A percentile compares a stretch with the other conserved stretches of the same genome.
Conservation (phyloP, 2,113 vertebrate genomes). For the Melanostigma gelatinosum region DNA sequence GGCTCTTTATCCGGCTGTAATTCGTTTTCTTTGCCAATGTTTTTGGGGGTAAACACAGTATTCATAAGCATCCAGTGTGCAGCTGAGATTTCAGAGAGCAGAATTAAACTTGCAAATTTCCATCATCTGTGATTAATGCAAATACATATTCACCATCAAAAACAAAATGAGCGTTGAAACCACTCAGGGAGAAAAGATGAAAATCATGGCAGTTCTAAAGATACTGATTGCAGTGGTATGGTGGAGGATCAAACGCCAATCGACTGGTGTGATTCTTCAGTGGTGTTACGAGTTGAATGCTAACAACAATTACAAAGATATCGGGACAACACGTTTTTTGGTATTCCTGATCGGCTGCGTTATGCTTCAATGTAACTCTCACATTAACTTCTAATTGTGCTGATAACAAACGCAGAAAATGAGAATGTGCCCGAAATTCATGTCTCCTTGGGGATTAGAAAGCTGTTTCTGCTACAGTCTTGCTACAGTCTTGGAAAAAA, state of each 20-base stretch:
- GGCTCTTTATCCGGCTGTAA: slow-evolving; percentile 53
- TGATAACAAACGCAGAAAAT: slow-evolving; percentile 59
- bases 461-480: slow-evolving; percentile 44
- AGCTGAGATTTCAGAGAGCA: slow-evolving; percentile 61
- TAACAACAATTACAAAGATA: slow-evolving; percentile 52
- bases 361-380: slow-evolving; percentile 58
- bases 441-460: slow-evolving; percentile 59
- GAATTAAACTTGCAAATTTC: slow-evolving; percentile 74
- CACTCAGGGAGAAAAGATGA: slow-evolving; percentile 58
- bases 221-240: slow-evolving; percentile 55
- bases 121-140: slow-evolving; percentile 70
- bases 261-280: slow-evolving; percentile 30
- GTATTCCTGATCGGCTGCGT: slow-evolving; percentile 46
- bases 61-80: slow-evolving; percentile 50
- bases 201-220: slow-evolving; percentile 63
- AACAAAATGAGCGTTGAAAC: slow-evolving; percentile 57
- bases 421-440: slow-evolving; percentile 68
- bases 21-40: slow-evolving; percentile 65
- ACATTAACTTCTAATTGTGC: slow-evolving; percentile 49
- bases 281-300: slow-evolving; percentile 36
- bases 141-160: slow-evolving; percentile 62
- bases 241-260: not conserved
- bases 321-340: slow-evolving; percentile 34
- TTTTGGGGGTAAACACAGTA: slow-evolving; percentile 16
- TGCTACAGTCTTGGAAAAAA: no score